These are phyloP conservation scores for Lasioglossum calceatum DNA, from an alignment of 2,888 invertebrate species.

Conservation along the genomic window DNA sequence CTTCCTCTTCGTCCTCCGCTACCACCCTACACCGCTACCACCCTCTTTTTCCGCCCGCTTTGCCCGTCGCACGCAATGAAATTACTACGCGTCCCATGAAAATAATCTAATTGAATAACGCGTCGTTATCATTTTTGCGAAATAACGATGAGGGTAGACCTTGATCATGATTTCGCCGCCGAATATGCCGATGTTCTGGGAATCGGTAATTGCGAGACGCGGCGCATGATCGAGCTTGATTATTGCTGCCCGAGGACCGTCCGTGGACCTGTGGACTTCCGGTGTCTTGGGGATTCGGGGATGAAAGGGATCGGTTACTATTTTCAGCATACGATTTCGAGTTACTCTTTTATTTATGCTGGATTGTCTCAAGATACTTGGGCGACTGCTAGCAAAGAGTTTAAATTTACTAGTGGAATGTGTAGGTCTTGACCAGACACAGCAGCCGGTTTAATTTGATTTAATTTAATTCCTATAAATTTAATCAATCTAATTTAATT, in stretches of 20 bases:
- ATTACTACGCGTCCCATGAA: conserved; percentile 70
- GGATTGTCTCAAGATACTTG: not conserved
- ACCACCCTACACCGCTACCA: not conserved
- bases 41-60: conserved; percentile 48
- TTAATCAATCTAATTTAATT: too few relatives aligned
- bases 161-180: conserved; percentile 55
- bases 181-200: conserved; percentile 36
- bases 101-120: conserved; percentile 72
- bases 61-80: conserved; percentile 61
- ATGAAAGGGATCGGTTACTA: not conserved
- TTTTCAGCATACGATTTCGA: not conserved
- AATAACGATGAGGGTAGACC: conserved; percentile 57
- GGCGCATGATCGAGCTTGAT: not conserved
- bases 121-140: conserved; percentile 68
- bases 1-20: not conserved
- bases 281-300: not conserved
- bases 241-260: not conserved
- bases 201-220: conserved; percentile 42
- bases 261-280: not conserved
- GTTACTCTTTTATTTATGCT: not conserved
- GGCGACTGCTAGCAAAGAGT: not conserved
- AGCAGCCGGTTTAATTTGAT: not conserved
- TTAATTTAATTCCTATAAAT: too few relatives aligned
- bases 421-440: not conserved
- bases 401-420: not conserved